Evolutionary conservation across 2,888 invertebrate species (phyloP).

Genomic region (Mylabris sibirica): DNA sequence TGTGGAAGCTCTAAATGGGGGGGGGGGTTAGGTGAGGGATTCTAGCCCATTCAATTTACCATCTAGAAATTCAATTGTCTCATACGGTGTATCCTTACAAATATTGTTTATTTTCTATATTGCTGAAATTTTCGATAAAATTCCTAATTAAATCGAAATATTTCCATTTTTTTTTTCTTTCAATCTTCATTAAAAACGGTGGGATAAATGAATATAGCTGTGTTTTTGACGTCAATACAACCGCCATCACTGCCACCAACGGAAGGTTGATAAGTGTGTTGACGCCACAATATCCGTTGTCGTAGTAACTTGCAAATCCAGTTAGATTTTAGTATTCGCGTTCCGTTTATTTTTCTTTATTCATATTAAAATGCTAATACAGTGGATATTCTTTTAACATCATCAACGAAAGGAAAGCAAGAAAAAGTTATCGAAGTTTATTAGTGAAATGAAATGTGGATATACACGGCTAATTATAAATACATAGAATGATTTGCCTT

Average conservation of each 20-base stretch:
- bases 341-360: background rate
- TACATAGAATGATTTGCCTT: too few species aligned
- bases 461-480: too few species aligned
- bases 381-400: too few species aligned
- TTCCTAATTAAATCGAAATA: constrained; percentile 28
- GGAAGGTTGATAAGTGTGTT: constrained; percentile 27
- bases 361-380: background rate
- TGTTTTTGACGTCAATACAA: constrained; percentile 39
- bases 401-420: background rate
- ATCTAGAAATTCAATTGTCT: background rate
- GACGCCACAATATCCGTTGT: constrained; percentile 41
- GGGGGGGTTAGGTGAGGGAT: background rate
- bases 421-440: background rate
- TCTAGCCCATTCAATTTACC: background rate
- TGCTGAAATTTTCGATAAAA: background rate
- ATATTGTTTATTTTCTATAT: background rate
- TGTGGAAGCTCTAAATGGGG: background rate
- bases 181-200: background rate
- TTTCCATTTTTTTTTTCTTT: constrained; percentile 33
- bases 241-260: constrained; percentile 16
- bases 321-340: background rate
- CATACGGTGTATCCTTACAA: too few species aligned
- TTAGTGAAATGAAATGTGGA: too few species aligned
- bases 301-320: constrained; percentile 40
- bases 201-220: background rate